phyloP scores from a whole-genome alignment of 1,140 invertebrate genomes.

The Polyergus mexicanus region DNA sequence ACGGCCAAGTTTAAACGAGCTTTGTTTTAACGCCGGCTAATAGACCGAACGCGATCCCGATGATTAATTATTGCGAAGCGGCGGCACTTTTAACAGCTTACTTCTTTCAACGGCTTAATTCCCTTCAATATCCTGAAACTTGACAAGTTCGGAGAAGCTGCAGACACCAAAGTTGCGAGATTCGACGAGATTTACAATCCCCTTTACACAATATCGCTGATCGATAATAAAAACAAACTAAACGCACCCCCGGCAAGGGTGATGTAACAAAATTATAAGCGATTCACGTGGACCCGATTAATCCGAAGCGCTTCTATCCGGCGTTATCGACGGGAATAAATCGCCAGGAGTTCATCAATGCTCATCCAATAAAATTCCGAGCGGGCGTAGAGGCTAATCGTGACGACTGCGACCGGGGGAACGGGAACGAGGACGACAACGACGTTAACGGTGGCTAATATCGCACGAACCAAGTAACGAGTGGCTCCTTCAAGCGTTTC shows the following conservation, averaged over 20 bases:
- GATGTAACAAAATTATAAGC: constrained; percentile 47
- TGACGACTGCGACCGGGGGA: neutral
- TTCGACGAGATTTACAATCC: constrained; percentile 6
- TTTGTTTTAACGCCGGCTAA: constrained; percentile 45
- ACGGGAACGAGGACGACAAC: neutral
- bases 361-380: constrained; percentile 53
- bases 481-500: constrained; percentile 79
- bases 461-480: constrained; percentile 80
- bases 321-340: constrained; percentile 30
- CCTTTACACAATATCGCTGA: neutral
- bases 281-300: constrained; percentile 28
- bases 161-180: neutral
- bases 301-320: neutral
- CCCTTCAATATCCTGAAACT: constrained; percentile 37
- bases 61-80: constrained; percentile 49
- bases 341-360: constrained; percentile 37
- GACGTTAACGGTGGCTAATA: constrained; percentile 66
- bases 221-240: constrained; percentile 32
- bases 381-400: constrained; percentile 37
- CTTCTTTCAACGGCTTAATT: constrained; percentile 54
- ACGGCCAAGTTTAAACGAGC: constrained; percentile 30
- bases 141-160: neutral
- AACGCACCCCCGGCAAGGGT: neutral
- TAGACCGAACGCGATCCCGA: neutral
- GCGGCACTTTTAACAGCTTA: constrained; percentile 42